phyloP scores from a whole-genome alignment of 2,113 vertebrate species.

The Origma solitaria region DNA sequence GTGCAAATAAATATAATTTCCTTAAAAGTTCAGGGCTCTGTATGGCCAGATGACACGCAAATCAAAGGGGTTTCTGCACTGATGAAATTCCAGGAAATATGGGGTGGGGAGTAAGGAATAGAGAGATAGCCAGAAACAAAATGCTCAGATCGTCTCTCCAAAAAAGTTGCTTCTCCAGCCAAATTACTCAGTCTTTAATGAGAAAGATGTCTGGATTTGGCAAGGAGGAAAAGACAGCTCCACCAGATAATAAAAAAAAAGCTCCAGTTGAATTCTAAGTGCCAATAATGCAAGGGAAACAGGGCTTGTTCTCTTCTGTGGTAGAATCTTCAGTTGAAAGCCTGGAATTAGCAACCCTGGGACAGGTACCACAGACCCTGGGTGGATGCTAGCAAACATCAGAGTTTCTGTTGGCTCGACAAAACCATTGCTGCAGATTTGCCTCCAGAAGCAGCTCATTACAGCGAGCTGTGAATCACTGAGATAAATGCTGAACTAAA shows the following conservation, averaged over 20 bases:
- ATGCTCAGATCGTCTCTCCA: background rate
- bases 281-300: background rate
- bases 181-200: constrained; percentile 30
- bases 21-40: background rate
- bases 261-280: background rate
- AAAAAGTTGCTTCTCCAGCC: background rate
- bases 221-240: background rate
- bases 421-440: background rate
- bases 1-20: background rate
- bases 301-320: background rate
- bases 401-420: background rate
- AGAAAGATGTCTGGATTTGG: constrained; percentile 24
- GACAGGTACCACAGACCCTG: background rate
- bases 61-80: background rate
- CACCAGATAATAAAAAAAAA: background rate
- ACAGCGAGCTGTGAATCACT: background rate
- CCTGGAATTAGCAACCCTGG: background rate
- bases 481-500: background rate
- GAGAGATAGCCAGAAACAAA: constrained; percentile 16
- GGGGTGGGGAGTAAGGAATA: background rate
- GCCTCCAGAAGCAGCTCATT: constrained; percentile 15
- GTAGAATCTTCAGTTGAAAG: background rate
- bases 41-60: background rate
- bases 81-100: background rate
- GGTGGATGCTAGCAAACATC: background rate